A percentile compares a stretch with the other conserved stretches of the same genome.
Conservation (phyloP, 2,888 invertebrate genomes). For the Caenorhabditis uteleia region DNA sequence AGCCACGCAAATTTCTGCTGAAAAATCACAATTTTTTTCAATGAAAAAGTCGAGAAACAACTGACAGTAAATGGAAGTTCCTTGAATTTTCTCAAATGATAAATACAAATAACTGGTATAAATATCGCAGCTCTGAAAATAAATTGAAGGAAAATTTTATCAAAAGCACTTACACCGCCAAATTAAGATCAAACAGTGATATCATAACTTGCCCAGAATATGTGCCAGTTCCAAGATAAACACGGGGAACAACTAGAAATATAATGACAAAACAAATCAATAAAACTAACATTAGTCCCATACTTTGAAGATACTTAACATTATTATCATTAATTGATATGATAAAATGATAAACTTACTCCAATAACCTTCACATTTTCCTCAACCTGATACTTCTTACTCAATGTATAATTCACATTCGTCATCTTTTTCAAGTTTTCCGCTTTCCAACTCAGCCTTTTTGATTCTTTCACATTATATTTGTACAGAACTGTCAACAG, state of each 20-base stretch:
- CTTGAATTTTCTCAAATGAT: neutral
- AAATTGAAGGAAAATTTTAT: neutral
- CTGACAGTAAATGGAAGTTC: neutral
- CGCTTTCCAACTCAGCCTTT: neutral
- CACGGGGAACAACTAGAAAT: neutral
- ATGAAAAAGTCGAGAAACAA: neutral
- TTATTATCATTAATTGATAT: neutral
- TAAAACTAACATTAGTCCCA: neutral
- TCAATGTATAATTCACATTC: slow-evolving; percentile 11
- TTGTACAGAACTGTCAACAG: neutral
- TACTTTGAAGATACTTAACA: neutral
- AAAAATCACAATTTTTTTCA: neutral
- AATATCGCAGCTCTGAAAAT: slow-evolving; percentile 1
- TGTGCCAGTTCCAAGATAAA: neutral
- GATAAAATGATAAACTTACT: neutral
- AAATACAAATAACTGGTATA: neutral
- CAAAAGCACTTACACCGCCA: neutral
- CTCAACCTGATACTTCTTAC: slow-evolving; percentile 35
- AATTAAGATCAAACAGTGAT: neutral
- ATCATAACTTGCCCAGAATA: neutral
- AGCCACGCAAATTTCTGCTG: neutral
- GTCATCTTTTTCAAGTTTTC: neutral
- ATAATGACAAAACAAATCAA: neutral
- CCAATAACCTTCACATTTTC: slow-evolving; percentile 29
- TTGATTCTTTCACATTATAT: neutral